phyloP scores from a whole-genome alignment of 2,797 vertebrate species.

The Nyctibius grandis region DNA sequence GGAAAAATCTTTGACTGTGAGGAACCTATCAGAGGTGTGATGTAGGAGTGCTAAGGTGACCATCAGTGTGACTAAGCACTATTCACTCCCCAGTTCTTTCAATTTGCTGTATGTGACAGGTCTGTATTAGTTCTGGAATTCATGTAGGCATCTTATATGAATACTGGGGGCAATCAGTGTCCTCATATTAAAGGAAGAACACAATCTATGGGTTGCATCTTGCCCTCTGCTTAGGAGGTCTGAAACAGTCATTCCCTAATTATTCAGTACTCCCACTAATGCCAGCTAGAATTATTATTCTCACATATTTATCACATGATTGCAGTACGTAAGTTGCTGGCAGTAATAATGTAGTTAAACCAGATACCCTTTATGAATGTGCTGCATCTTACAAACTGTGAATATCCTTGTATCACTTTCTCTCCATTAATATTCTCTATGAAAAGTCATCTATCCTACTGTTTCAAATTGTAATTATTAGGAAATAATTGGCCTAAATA shows the following conservation, averaged over 20 bases:
- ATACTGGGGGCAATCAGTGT: neutral
- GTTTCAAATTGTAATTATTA: neutral
- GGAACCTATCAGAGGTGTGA: neutral
- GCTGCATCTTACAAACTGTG: neutral
- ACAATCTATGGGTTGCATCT: neutral
- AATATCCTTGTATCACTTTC: neutral
- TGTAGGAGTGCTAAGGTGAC: neutral
- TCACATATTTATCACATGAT: neutral
- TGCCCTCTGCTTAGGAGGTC: neutral
- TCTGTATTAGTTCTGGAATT: neutral
- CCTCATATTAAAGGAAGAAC: neutral
- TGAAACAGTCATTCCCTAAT: neutral
- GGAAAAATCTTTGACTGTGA: neutral
- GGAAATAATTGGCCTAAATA: neutral
- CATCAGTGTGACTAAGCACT: neutral
- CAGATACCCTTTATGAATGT: neutral
- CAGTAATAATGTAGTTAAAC: neutral
- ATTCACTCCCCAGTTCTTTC: neutral
- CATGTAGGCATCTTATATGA: rapidly evolving
- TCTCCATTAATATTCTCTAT: neutral
- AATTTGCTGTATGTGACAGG: neutral
- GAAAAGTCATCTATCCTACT: neutral
- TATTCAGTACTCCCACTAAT: neutral
- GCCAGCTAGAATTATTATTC: neutral
- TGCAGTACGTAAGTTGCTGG: neutral